Evolutionary conservation across 2,797 vertebrate species (phyloP).

Genomic region (Phataginus tetradactyla): DNA sequence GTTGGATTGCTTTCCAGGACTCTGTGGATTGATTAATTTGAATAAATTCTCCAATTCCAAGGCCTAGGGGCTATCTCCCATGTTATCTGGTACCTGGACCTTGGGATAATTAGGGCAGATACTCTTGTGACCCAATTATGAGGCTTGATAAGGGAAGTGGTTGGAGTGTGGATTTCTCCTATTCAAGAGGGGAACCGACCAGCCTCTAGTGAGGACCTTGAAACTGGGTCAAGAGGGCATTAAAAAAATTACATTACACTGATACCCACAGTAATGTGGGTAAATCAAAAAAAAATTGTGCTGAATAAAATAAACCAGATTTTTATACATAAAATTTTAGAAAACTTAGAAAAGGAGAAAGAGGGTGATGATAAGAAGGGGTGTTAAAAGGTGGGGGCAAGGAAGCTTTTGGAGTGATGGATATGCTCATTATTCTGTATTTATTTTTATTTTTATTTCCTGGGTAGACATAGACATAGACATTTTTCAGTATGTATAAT

Average conservation of each 20-base stretch:
- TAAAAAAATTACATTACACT: neutral
- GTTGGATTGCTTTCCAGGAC: neutral
- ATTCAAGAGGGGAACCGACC: neutral
- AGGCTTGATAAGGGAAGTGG: neutral
- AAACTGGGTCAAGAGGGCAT: neutral
- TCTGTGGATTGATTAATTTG: neutral
- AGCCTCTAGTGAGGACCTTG: neutral
- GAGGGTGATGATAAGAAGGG: neutral
- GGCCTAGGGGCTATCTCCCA: neutral
- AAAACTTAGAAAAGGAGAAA: neutral
- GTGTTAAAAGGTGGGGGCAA: neutral
- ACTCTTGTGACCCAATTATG: neutral
- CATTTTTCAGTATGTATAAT: neutral
- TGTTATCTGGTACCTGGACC: neutral
- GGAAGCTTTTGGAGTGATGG: neutral
- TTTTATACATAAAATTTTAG: neutral
- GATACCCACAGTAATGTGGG: neutral
- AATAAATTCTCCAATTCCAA: neutral
- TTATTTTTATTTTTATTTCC: neutral
- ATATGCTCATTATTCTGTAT: neutral
- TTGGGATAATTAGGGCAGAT: neutral
- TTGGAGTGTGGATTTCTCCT: neutral
- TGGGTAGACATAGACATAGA: neutral
- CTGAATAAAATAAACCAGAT: neutral
- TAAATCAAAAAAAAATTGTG: neutral